Base-by-base conservation (phyloP, 2,888 invertebrate species). In the Bibio marci region DNA sequence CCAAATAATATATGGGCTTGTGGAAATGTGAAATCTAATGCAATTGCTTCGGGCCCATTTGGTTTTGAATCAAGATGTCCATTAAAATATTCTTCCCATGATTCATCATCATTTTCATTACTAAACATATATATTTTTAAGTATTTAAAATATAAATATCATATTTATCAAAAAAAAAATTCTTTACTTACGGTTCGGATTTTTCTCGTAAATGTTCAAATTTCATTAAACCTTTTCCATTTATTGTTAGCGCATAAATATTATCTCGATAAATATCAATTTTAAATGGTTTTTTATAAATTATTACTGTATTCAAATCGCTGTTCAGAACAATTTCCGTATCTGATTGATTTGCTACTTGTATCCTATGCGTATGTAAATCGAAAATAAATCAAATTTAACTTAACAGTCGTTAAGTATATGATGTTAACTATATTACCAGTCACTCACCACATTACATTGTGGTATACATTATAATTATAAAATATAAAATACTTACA, bases 21-120 rank as follows among this genome's bases (percentile, higher is more conserved):
- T 4, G 88, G 81, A 64, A 98, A 97, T 18, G 81, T 74, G 45
- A 98, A 73, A 56, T 98, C 98, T 46, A 97, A 60, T 1, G 94
- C 91, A 33, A 98, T 69, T 0, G 92, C 94, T 52, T 90, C 82
- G 2, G 97, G 95, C 2, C 97, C 98, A 47, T 78, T 67, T 1
- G 94, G 94, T 56, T 97, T 98, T 42, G 79, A 73, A 63, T 99
- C 98, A 46, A 83, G 82, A 58, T 94, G 92, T 0, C 80, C 76
- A 57, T 92, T 92, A 65, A 88, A 99, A 52, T 82, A 83, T 59
- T 99, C 98, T 50, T 91, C 82, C 90, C 91, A 92, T 15, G 81
- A 70, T 2, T 87, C 86, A 11, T 88, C 76, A 55, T 81, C 80
- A n/a, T n/a, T n/a, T 18, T 26, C 15, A 28, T 13, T 11, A 11